phyloP scores from a whole-genome alignment of 2,113 vertebrate species.

The Strigops habroptila region DNA sequence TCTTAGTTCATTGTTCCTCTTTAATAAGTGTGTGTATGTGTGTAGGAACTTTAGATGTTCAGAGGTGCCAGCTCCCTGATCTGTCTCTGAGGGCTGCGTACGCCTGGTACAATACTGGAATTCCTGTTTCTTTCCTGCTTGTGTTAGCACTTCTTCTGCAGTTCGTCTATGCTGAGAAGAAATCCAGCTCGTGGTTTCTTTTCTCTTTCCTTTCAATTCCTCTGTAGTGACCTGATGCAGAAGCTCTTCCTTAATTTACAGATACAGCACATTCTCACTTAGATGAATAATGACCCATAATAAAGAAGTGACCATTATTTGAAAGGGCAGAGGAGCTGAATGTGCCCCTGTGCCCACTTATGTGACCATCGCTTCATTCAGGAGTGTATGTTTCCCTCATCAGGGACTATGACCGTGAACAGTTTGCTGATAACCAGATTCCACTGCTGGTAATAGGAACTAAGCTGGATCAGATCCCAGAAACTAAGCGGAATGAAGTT shows the following conservation, averaged over 20 bases:
- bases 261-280: neutral
- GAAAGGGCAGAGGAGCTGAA: neutral
- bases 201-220: neutral
- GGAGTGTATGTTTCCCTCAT: neutral
- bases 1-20: neutral
- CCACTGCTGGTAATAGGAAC: conserved; percentile 95
- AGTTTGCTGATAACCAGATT: conserved; percentile 94
- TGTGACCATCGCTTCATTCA: neutral
- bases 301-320: neutral
- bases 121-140: neutral
- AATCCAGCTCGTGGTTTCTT: neutral
- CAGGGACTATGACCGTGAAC: conserved; percentile 94
- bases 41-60: neutral
- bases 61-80: neutral
- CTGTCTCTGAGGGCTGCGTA: neutral
- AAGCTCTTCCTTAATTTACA: neutral
- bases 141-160: neutral
- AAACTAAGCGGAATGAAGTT: conserved; percentile 90
- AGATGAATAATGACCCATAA: neutral
- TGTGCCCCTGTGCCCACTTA: neutral
- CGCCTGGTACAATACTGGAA: neutral
- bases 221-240: neutral
- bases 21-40: neutral
- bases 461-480: conserved; percentile 96
- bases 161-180: neutral